Evolutionary conservation across 2,797 vertebrate species (phyloP), one percentile per base, ranked within the genome.

Genomic region (Miichthys miiuy): DNA sequence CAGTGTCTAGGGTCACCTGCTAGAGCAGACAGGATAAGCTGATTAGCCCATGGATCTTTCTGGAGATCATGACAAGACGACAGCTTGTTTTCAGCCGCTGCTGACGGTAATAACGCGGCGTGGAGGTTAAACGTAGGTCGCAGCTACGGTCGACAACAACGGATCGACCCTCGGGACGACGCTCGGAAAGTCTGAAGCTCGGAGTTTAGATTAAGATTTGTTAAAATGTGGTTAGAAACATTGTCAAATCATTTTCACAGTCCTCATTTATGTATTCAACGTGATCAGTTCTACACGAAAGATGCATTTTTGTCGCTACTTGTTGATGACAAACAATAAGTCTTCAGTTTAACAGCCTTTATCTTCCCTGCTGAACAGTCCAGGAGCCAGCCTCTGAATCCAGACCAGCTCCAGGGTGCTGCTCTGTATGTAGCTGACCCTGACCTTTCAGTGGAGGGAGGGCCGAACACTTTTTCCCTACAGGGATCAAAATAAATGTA

Each of bases 11-110:
- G 81, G 85, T 93, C 88, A 85, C 82, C 83, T 85, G 78, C 75
- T 84, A 51, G 54, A 88, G 88, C 87, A 93, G 91, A 92, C 90
- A 47, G 83, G 63, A 3, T 94, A 94, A 94, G 93, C 91, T 90
- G 90, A 94, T 94, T 93, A 93, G 83, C 85, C 71, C 63, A n/a
- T 64, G 20, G 78, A 38, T 85, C 87, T 87, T 76, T 82, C 84
- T 75, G 79, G 75, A 91, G 89, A 91, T 90, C 87, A 84, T 88
- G 88, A 87, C 78, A 87, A 89, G 87, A 90, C 84, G 66, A 79
- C 88, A 91, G 89, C 91, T 92, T 91, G 89, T 89, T 86, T 87
- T 80, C 61, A 86, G 76, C 72, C 4, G 2, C 54, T 38, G 64
- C 68, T 73, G 66, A 84, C 68, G 17, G 62, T 74, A 79, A 68